Base-by-base conservation (phyloP, 1,140 invertebrate species). In the Heliothis subflexa region DNA sequence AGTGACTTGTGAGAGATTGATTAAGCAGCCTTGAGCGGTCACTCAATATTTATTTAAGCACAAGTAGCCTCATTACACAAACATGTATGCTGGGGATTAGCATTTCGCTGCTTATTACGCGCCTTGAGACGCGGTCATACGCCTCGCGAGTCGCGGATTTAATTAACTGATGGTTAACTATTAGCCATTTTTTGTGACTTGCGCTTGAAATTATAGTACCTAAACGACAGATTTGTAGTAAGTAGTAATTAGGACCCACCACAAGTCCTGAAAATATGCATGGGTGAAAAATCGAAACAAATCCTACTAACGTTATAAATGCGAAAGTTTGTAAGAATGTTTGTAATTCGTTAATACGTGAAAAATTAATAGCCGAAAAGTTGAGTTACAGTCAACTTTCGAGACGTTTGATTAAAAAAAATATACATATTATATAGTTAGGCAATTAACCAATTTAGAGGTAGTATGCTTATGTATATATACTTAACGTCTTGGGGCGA, bases 21-120 rank as follows among this genome's bases (percentile, higher is more conserved):
- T 77, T 77, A 77, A 66, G 49, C 68, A 57, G 61, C 74, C 62
- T 77, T 77, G 61, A 68, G 21, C 49, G 74, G 74, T 77, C 74
- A 77, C 61, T 77, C 74, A 77, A 77, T 77, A 68, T 77, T 77
- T 77, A 77, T 77, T 77, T 77, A 68, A 77, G 74, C 25, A 50
- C 62, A 77, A 77, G 74, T 68, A 68, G 74, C 50, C 74, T 77
- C 62, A 77, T 77, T 77, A 77, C 74, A 77, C 61, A 77, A 77
- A 77, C 74, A 68, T 77, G 74, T 77, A 77, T 77, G 62, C 74
- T 25, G 50, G 16, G 62, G 50, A 77, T 77, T 77, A 77, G 74
- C 74, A 77, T 77, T 76, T 68, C 74, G 62, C 74, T 77, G 74
- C 50, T 77, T 68, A 77, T 66, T 77, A 77, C 74, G 74, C 74